Conservation (phyloP, 2,113 vertebrate species). For the Euleptes europaea region DNA sequence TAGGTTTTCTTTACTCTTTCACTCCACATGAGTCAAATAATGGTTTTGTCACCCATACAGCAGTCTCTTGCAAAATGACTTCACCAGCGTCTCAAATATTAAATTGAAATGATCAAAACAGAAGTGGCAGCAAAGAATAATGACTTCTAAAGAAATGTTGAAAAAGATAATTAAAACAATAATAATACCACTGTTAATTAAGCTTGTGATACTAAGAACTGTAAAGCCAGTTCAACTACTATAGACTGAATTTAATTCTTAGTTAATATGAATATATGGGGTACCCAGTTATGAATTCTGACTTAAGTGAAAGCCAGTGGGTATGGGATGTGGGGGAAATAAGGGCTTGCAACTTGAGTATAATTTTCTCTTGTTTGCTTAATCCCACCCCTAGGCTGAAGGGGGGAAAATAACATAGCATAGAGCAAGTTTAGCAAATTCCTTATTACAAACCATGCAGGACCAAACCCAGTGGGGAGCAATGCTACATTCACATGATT, state of each 20-base stretch:
- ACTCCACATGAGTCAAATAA: not conserved
- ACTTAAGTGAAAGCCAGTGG: not conserved
- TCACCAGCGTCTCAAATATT: not conserved
- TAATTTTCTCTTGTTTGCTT: not conserved
- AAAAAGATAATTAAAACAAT: not conserved
- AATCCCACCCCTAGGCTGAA: not conserved
- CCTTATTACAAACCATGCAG: not conserved
- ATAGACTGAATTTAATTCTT: not conserved
- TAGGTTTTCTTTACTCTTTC: not conserved
- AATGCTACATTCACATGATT: constrained; percentile 15
- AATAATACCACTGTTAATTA: not conserved
- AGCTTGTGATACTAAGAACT: not conserved
- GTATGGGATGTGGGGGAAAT: not conserved
- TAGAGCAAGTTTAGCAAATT: not conserved
- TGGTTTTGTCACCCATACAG: not conserved
- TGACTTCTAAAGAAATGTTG: not conserved
- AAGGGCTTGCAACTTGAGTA: not conserved
- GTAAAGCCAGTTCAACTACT: not conserved
- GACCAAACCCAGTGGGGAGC: not conserved
- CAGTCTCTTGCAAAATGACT: not conserved
- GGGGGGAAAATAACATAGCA: not conserved
- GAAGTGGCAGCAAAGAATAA: not conserved
- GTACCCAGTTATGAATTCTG: not conserved
- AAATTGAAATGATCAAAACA: not conserved
- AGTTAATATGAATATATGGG: not conserved